Percentiles rank a stretch among this genome's conserved stretches.
These are phyloP conservation scores for Meloidogyne hapla DNA, from an alignment of 1,140 invertebrate genomes.

Conservation along the genomic window DNA sequence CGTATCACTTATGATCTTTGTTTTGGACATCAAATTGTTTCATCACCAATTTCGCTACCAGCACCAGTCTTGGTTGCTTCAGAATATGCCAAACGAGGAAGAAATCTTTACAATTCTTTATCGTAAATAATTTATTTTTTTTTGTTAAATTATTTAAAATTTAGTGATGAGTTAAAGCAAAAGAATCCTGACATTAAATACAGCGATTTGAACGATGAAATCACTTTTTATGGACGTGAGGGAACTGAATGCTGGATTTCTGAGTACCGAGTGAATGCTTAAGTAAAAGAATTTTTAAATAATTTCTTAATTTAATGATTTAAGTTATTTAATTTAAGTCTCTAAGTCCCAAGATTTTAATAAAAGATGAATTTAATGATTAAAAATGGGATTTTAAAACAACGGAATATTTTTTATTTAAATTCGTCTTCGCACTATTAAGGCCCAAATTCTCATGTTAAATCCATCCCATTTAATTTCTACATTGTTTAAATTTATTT, in stretches of 20 bases:
- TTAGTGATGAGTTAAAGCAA: not conserved
- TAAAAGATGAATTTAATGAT: not conserved
- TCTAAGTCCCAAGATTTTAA: not conserved
- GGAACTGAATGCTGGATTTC: not conserved
- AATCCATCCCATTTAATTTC: too few relatives aligned
- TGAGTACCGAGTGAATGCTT: not conserved
- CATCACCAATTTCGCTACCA: slow-evolving; percentile 26
- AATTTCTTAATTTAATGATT: not conserved
- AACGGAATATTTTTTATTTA: too few relatives aligned
- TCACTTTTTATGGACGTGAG: not conserved
- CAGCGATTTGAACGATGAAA: not conserved
- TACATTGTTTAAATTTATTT: too few relatives aligned
- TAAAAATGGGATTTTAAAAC: too few relatives aligned
- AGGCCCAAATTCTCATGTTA: too few relatives aligned
- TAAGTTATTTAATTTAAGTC: not conserved
- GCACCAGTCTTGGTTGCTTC: slow-evolving; percentile 43
- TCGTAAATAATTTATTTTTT: not conserved
- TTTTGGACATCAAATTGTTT: slow-evolving; percentile 48
- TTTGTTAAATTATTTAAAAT: not conserved
- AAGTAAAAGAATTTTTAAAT: not conserved
- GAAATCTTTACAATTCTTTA: slow-evolving; percentile 35
- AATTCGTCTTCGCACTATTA: too few relatives aligned
- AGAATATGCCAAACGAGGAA: slow-evolving; percentile 38
- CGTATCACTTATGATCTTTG: slow-evolving; percentile 45
- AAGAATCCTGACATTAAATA: not conserved